Evolutionary conservation across 1,140 invertebrate species (phyloP), one percentile per base, ranked within the genome.

Genomic region (Drosophila yakuba): DNA sequence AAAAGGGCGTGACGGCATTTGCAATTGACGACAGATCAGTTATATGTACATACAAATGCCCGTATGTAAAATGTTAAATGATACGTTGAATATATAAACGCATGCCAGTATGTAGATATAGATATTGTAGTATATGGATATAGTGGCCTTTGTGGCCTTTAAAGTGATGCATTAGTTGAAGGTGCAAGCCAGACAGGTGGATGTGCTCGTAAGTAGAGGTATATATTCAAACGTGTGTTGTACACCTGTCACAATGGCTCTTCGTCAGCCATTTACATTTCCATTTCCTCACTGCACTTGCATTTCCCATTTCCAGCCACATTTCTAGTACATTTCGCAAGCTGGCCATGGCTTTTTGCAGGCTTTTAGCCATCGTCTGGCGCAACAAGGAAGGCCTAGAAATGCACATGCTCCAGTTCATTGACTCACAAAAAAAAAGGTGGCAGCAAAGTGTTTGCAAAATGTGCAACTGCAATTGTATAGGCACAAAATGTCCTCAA

Each of bases 1-100:
- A 86, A 86, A 86, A 88, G 79, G 82, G 82, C 82, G 82, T 86
- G 45, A 88, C 80, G 52, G 35, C 55, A 72, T 75, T 75, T 62
- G 35, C 55, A 63, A 67, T 79, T 62, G 28, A 36, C 15, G 66
- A 59, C 68, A 60, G 15, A 56, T 48, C 44, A 57, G 45, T 35
- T 63, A 63, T 44, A 61, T 43, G 4, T 25, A 25, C 25, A 20
- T 4, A 23, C 47, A 50, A 36, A 32, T 20, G 54, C 41, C 28
- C 28, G 54, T 54, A 48, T 54, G 32, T 17, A 51, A 64, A 56
- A 20, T 57, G 58, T 28, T 60, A 38, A 57, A 58, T 58, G n/a
- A 15, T 39, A 25, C 17, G 15, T 28, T 62, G 63, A 56, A 69
- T 41, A 78, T 15, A 20, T 20, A 43, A 41, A 32, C 7, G 8